These are phyloP conservation scores for Elysia chlorotica DNA, from an alignment of 1,140 invertebrate species.

Conservation along the genomic window DNA sequence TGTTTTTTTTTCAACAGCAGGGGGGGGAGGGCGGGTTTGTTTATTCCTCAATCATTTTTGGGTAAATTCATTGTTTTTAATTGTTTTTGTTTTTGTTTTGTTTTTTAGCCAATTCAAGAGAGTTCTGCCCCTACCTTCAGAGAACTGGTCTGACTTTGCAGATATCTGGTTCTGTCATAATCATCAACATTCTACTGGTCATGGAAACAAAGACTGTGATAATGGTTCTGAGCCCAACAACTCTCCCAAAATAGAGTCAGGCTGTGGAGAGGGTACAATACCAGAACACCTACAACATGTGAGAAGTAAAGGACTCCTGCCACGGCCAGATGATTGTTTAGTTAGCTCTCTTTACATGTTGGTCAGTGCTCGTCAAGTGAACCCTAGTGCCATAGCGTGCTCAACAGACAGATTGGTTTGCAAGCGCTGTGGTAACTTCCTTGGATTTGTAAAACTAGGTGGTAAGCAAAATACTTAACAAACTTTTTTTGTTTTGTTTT, in stretches of 20 bases:
- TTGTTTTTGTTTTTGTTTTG: background rate
- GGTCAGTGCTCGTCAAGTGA: slow-evolving; percentile 25
- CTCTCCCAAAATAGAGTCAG: background rate
- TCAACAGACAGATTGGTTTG: slow-evolving; percentile 28
- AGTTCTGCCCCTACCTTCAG: slow-evolving; percentile 41
- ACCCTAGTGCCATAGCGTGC: slow-evolving; percentile 19
- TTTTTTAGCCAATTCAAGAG: slow-evolving; percentile 34
- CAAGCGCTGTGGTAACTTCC: slow-evolving; percentile 33
- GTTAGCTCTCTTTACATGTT: slow-evolving; percentile 39
- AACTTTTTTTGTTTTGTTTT: background rate
- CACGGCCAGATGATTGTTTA: slow-evolving; percentile 36
- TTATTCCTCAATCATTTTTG: too few relatives aligned
- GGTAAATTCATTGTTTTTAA: background rate
- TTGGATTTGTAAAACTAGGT: slow-evolving; percentile 31
- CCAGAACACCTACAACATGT: slow-evolving; percentile 2
- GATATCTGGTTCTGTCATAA: slow-evolving; percentile 49
- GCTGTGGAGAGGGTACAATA: background rate
- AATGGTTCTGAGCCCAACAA: background rate
- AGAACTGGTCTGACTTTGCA: slow-evolving; percentile 45
- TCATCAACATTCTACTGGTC: too few relatives aligned
- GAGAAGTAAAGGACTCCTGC: slow-evolving; percentile 19
- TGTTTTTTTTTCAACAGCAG: background rate
- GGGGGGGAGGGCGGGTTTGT: too few relatives aligned
- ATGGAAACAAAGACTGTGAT: too few relatives aligned
- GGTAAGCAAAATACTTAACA: background rate